Base-by-base conservation (phyloP, 2,888 invertebrate species). In the Didymodactylos carnosus region DNA sequence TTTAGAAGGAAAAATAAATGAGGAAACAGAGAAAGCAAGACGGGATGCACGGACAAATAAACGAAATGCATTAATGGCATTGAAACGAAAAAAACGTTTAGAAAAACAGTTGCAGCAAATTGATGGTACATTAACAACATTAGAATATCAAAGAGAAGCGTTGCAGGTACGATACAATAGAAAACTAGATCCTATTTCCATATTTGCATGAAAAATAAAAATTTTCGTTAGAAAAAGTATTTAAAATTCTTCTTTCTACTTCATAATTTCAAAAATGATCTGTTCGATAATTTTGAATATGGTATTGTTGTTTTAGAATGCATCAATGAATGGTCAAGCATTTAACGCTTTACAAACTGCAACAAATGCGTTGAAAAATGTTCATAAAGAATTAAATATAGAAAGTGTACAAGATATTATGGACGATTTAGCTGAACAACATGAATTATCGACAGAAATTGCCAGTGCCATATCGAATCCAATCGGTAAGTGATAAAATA, bases 371-470 rank as follows among this genome's bases (percentile, higher is more conserved):
- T 88, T 98, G 80, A 94, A 95, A 84, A 86, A 89, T 72, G 94
- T 95, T 25, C 95, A 98, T 84, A 90, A 95, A 84, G 90, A 94
- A 82, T 85, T 87, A 88, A 92, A 95, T 84, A 91, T 94, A 69
- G 94, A 95, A 85, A 90, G 97, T 86, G 97, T 98, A 1, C 97
- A 98, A 83, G 94, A 97, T 80, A 90, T 99, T 86, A 97, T 98
- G 95, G 98, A 98, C 82, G 97, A 98, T 80, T 94, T 99, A 78
- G 94, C 94, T 11, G 98, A 98, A 81, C 97, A 98, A 84, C 95
- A 97, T 85, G 95, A 98, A 83, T 90, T 98, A 72, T 94, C 97
- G 1, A 90, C 89, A 79, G 98, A 98, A 88, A 97, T 98, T 80
- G 93, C 94, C 0, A 94, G 95, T 82, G 98, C 97, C 11, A 98